A percentile compares a stretch with the other conserved stretches of the same genome.
These are phyloP conservation scores for Archaeoteleia sp. DNA, from an alignment of 2,888 invertebrate species.

Conservation along the genomic window DNA sequence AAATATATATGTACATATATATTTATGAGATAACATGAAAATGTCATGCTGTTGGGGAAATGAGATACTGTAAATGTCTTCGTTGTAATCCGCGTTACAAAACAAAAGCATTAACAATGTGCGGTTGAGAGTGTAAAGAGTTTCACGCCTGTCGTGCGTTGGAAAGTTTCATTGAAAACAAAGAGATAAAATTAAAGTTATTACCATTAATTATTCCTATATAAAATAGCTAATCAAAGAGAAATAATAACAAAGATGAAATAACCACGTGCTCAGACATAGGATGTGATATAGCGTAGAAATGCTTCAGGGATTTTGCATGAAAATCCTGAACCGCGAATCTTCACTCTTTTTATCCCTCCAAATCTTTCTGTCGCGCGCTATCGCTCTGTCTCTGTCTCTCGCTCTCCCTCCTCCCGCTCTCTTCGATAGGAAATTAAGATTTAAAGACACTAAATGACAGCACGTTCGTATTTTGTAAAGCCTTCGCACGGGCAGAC, in stretches of 20 bases:
- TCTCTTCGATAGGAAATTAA: no score
- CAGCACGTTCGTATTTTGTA: no score
- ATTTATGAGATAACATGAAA: no score
- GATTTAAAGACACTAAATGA: no score
- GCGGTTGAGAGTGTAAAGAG: background rate
- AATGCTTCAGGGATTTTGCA: constrained; percentile 65
- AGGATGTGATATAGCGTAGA: constrained; percentile 71
- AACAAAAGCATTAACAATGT: no score
- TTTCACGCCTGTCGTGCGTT: constrained; percentile 2
- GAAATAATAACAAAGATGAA: constrained; percentile 45
- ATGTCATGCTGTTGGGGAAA: constrained; percentile 69
- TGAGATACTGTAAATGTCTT: constrained; percentile 42
- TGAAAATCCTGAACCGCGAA: constrained; percentile 59
- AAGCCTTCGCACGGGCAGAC: no score
- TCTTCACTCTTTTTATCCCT: constrained; percentile 21
- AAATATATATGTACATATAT: no score
- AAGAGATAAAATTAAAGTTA: constrained; percentile 10
- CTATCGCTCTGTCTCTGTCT: no score
- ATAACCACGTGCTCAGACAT: constrained; percentile 65
- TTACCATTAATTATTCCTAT: constrained; percentile 12
- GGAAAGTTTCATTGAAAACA: constrained; percentile 11
- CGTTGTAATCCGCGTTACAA: constrained; percentile 44
- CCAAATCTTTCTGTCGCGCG: no score
- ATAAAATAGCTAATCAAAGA: constrained; percentile 22
- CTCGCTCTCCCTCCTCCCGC: no score